Evolutionary conservation across 1,140 invertebrate species (phyloP).

Genomic region (Musca vetustissima): DNA sequence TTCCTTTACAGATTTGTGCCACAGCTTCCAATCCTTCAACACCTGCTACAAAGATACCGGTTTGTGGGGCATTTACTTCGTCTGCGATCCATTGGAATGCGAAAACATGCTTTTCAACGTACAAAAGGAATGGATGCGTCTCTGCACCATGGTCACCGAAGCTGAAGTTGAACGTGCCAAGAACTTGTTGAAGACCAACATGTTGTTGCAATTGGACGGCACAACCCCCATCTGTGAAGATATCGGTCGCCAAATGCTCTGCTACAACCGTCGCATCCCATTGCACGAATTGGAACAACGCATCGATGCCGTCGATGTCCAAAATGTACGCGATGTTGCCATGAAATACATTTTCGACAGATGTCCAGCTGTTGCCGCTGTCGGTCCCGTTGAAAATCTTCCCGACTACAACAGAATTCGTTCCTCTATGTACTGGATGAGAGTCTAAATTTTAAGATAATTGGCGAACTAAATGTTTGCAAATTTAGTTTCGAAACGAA

Average conservation of each 20-base stretch:
- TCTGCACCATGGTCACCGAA: constrained; percentile 89
- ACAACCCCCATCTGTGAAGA: constrained; percentile 99
- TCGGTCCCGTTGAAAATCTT: constrained; percentile 89
- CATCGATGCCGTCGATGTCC: constrained; percentile 83
- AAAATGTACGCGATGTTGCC: constrained; percentile 82
- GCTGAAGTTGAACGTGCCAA: constrained; percentile 92
- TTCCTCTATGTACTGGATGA: constrained; percentile 85
- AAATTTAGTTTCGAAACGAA: constrained; percentile 23
- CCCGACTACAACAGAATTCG: constrained; percentile 88
- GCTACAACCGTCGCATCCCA: constrained; percentile 93
- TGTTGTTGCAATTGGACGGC: constrained; percentile 96
- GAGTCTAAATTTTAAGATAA: constrained; percentile 63
- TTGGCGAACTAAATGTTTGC: constrained; percentile 8
- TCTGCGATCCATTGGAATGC: constrained; percentile 78
- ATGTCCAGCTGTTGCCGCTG: constrained; percentile 88
- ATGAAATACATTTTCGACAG: constrained; percentile 94
- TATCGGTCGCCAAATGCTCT: constrained; percentile 94
- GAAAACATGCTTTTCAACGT: constrained; percentile 72
- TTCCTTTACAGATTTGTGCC: constrained; percentile 65
- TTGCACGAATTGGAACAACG: constrained; percentile 92
- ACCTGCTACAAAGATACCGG: constrained; percentile 99
- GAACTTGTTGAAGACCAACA: constrained; percentile 94
- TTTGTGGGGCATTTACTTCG: constrained; percentile 97
- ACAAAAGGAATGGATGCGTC: constrained; percentile 90
- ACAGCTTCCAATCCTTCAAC: constrained; percentile 98